phyloP scores from a whole-genome alignment of 2,113 vertebrate genomes.

The Python bivittatus region DNA sequence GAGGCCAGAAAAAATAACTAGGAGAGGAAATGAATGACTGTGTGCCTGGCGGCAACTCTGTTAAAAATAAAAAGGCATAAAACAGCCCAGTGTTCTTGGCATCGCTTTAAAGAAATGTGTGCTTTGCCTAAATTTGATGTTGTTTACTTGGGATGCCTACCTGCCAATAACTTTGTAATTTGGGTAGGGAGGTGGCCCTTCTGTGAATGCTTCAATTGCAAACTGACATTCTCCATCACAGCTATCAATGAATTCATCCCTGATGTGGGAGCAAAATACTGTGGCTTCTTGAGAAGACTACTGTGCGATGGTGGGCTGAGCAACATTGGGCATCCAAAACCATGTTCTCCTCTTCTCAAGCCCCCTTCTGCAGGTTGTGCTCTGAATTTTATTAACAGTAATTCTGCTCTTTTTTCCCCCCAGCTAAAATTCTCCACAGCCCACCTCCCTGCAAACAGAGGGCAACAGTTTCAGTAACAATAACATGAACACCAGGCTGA shows the following conservation, averaged over 20 bases:
- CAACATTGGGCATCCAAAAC: neutral
- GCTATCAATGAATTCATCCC: neutral
- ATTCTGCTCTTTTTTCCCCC: neutral
- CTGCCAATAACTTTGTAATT: neutral
- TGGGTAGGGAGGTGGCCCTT: neutral
- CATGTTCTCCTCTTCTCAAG: neutral
- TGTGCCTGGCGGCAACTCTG: neutral
- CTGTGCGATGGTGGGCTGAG: neutral
- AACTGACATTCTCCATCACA: neutral
- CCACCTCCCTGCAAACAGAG: neutral
- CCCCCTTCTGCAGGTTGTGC: neutral
- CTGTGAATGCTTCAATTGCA: neutral
- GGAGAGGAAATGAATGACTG: neutral
- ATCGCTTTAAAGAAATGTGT: neutral
- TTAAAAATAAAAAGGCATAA: neutral
- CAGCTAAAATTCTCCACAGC: neutral
- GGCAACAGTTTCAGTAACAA: neutral
- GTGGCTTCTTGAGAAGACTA: neutral
- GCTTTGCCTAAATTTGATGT: neutral
- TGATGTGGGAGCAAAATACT: neutral
- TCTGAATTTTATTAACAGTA: neutral
- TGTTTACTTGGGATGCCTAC: neutral
- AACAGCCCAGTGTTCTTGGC: neutral
- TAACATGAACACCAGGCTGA: neutral
- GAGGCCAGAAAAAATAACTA: neutral